Evolutionary conservation across 2,888 invertebrate species (phyloP).

Genomic region (Scrobipalpa atriplicella): DNA sequence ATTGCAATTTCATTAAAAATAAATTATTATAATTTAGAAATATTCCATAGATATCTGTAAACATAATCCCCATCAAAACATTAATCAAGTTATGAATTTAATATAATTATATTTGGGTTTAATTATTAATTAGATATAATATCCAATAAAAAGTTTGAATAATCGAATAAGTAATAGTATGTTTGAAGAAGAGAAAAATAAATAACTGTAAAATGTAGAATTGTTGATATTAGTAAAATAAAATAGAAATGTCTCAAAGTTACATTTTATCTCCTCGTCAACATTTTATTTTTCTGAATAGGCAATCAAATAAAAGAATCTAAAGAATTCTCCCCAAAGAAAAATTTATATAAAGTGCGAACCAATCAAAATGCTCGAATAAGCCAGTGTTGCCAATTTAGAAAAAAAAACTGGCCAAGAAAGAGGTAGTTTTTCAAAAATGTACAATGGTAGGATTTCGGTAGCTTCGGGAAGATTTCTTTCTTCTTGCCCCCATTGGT

Average conservation of each 20-base stretch:
- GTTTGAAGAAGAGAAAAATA: background rate
- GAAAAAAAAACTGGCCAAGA: background rate
- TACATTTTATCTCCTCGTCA: background rate
- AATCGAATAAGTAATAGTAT: background rate
- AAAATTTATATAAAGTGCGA: background rate
- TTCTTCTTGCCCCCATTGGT: too few relatives aligned
- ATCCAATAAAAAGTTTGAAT: background rate
- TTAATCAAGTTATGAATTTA: background rate
- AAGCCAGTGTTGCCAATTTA: constrained; percentile 4
- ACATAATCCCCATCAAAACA: background rate
- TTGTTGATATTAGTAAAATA: too few relatives aligned
- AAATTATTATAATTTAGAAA: background rate
- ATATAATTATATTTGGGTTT: background rate
- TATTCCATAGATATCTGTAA: background rate
- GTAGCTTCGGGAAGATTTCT: constrained; percentile 13
- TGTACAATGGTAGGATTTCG: background rate
- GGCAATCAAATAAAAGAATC: background rate
- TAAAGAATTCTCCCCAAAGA: background rate
- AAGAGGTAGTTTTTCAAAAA: background rate
- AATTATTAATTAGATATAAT: background rate
- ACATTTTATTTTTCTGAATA: background rate
- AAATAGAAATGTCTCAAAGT: background rate
- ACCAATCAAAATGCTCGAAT: background rate
- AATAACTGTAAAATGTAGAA: background rate
- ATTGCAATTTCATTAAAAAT: background rate